phyloP scores from a whole-genome alignment of 2,113 vertebrate species.

The Gambusia affinis region DNA sequence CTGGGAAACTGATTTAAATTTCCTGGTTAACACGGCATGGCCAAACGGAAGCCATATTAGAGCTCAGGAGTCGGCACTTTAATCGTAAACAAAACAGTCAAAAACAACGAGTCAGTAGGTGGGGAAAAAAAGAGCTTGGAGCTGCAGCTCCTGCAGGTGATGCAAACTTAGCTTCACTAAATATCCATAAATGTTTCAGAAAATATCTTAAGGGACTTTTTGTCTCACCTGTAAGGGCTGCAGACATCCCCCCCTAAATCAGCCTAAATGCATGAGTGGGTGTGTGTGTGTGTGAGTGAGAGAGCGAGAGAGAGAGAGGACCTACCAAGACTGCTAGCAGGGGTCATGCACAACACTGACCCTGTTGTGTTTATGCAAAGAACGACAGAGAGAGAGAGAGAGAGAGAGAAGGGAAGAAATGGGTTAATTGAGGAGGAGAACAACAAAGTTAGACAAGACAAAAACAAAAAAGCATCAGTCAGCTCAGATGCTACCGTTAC shows the following conservation, averaged over 20 bases:
- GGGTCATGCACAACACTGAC: slow-evolving; percentile 99
- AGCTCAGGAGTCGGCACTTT: slow-evolving; percentile 38
- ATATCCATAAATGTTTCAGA: not conserved
- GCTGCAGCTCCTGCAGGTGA: slow-evolving; percentile 60
- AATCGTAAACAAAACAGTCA: slow-evolving; percentile 19
- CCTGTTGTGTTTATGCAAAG: slow-evolving; percentile 89
- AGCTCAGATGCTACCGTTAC: slow-evolving; percentile 35
- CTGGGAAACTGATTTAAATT: slow-evolving; percentile 79
- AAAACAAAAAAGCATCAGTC: slow-evolving; percentile 36
- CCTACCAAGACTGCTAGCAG: slow-evolving; percentile 99
- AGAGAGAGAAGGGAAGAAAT: slow-evolving; percentile 43
- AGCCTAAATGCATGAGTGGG: slow-evolving; percentile 18
- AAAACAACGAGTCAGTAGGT: slow-evolving; percentile 37
- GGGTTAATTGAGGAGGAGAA: slow-evolving; percentile 74
- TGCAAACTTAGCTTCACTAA: slow-evolving; percentile 31
- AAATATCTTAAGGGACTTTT: slow-evolving; percentile 20
- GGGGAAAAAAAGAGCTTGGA: slow-evolving; percentile 17
- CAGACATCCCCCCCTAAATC: slow-evolving; percentile 27
- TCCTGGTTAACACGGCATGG: slow-evolving; percentile 74
- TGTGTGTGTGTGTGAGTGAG: not conserved
- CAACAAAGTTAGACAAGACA: slow-evolving; percentile 70
- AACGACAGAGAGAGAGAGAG: slow-evolving; percentile 55
- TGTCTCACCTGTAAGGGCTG: slow-evolving; percentile 70
- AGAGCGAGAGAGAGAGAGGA: slow-evolving; percentile 69
- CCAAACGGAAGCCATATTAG: slow-evolving; percentile 64